Percentiles rank a stretch among this genome's conserved stretches.
These are phyloP conservation scores for Odontothrips loti DNA, from an alignment of 2,888 invertebrate genomes.

Conservation along the genomic window DNA sequence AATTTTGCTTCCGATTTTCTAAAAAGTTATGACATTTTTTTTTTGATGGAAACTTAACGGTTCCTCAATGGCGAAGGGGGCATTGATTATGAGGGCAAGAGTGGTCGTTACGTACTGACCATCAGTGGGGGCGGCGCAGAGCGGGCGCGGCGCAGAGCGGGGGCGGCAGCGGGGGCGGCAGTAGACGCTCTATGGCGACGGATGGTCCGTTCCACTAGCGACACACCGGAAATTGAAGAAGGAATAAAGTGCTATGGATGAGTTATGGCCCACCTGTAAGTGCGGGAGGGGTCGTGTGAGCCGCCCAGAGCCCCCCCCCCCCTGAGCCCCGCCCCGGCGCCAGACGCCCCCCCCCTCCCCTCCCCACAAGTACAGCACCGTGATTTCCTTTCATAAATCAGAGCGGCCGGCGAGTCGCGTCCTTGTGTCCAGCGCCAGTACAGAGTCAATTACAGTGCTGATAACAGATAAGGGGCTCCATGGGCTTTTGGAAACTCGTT, in stretches of 20 bases:
- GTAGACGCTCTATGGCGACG: background rate
- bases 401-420: background rate
- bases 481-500: too few relatives aligned
- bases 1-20: too few relatives aligned
- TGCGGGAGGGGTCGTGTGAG: background rate
- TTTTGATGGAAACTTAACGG: too few relatives aligned
- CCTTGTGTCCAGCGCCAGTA: background rate
- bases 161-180: background rate
- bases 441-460: too few relatives aligned
- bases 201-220: slow-evolving; percentile 1
- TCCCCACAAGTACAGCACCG: background rate
- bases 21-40: too few relatives aligned
- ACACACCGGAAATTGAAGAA: slow-evolving; percentile 24
- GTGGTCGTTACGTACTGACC: too few relatives aligned
- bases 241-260: slow-evolving; percentile 15
- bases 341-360: background rate
- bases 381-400: slow-evolving; percentile 27
- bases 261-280: slow-evolving; percentile 21
- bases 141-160: background rate
- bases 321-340: background rate
- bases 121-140: background rate
- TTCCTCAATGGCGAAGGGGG: too few relatives aligned
- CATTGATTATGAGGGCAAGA: too few relatives aligned
- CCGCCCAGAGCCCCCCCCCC: background rate
- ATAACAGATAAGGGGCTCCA: too few relatives aligned